Conservation (phyloP, 1,140 invertebrate species). For the Gryon sp. region DNA sequence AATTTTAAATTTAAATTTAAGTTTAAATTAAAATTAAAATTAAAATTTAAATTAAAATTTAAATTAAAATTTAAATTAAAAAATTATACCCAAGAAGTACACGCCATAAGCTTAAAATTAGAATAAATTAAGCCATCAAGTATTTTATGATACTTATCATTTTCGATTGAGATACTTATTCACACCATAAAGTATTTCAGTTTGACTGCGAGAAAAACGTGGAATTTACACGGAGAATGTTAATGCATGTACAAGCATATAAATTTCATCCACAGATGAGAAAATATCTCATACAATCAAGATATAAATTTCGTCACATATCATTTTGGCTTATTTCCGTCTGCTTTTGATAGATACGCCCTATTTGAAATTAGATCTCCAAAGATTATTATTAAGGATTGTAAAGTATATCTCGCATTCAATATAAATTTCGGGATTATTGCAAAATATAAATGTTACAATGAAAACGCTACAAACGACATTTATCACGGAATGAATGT, state of each 20-base stretch:
- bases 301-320: slow-evolving; percentile 20
- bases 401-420: slow-evolving; percentile 2
- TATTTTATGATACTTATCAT: slow-evolving; percentile 13
- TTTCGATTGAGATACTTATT: no score
- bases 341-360: slow-evolving; percentile 17
- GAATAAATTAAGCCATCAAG: no score
- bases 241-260: background rate
- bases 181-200: slow-evolving; percentile 1
- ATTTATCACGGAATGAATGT: no score
- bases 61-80: no score
- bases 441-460: background rate
- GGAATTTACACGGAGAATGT: background rate
- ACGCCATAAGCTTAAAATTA: no score
- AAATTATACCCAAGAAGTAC: no score
- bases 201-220: background rate
- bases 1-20: no score
- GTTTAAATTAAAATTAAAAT: no score
- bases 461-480: no score
- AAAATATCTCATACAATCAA: slow-evolving; percentile 23
- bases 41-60: no score
- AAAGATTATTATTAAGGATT: no score
- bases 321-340: slow-evolving; percentile 10
- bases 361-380: slow-evolving; percentile 17
- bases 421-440: background rate
- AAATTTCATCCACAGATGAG: slow-evolving; percentile 1